Evolutionary conservation across 2,113 vertebrate species (phyloP).

Genomic region (Cathartes aura): DNA sequence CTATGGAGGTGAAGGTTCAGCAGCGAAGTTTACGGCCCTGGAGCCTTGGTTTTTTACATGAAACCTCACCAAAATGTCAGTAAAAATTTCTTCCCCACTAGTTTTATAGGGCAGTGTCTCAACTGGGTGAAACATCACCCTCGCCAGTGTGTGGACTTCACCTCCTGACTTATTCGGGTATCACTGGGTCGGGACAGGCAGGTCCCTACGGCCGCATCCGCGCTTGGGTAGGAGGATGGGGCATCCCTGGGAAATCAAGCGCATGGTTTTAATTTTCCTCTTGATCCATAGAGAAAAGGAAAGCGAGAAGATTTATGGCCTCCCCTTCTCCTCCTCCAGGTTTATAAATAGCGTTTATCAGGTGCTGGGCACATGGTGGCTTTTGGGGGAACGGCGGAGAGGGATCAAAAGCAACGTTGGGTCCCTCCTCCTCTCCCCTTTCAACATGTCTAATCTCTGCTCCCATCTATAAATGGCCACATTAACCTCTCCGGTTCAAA

Average conservation of each 20-base stretch:
- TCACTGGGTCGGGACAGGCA: not conserved
- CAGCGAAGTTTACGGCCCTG: not conserved
- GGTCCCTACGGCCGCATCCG: not conserved
- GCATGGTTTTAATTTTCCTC: constrained; percentile 81
- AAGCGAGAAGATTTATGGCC: constrained; percentile 81
- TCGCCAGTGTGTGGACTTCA: not conserved
- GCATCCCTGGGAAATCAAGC: not conserved
- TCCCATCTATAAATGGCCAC: constrained; percentile 70
- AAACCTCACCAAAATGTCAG: not conserved
- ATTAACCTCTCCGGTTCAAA: constrained; percentile 44
- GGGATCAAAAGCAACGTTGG: constrained; percentile 77
- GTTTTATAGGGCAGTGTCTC: not conserved
- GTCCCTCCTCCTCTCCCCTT: constrained; percentile 71
- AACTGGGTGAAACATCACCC: not conserved
- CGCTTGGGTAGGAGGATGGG: not conserved
- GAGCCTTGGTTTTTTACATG: no score
- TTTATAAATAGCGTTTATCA: constrained; percentile 79
- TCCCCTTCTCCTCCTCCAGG: constrained; percentile 27
- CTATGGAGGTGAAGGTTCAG: accelerated
- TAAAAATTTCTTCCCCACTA: accelerated
- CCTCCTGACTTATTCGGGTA: not conserved
- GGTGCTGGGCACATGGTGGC: constrained; percentile 81
- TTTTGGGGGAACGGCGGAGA: constrained; percentile 23
- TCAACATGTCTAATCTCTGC: constrained; percentile 74
- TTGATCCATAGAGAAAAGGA: constrained; percentile 54